A percentile compares a stretch with the other conserved stretches of the same genome.
phyloP scores from a whole-genome alignment of 2,113 vertebrate genomes.

The Trematomus loennbergii region DNA sequence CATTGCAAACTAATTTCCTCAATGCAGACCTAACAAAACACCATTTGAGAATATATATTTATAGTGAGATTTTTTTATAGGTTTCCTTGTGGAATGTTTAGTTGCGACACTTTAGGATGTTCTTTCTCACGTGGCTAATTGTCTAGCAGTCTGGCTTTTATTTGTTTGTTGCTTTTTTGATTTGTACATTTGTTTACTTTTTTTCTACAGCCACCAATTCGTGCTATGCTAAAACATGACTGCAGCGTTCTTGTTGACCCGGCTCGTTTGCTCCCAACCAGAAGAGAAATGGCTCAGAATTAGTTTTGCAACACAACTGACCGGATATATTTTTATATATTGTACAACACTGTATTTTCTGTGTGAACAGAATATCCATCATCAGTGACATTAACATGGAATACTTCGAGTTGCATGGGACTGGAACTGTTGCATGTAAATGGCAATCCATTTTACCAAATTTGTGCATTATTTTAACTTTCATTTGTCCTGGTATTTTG shows the following conservation, averaged over 20 bases:
- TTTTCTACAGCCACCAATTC: constrained; percentile 46
- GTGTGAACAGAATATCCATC: constrained; percentile 61
- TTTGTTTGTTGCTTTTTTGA: constrained; percentile 44
- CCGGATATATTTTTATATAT: constrained; percentile 73
- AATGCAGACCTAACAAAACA: constrained; percentile 69
- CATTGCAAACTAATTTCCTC: constrained; percentile 74
- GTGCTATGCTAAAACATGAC: constrained; percentile 48
- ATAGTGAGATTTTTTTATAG: constrained; percentile 76
- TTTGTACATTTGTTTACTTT: constrained; percentile 48
- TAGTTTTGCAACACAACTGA: constrained; percentile 54
- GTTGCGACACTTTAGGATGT: constrained; percentile 77
- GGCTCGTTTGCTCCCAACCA: constrained; percentile 51
- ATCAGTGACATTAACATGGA: constrained; percentile 62
- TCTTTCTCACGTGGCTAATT: constrained; percentile 76
- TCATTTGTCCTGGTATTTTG: constrained; percentile 62
- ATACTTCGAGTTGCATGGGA: constrained; percentile 76
- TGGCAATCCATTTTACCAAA: constrained; percentile 68
- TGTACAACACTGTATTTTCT: constrained; percentile 70
- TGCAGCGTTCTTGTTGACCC: constrained; percentile 19
- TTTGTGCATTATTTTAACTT: constrained; percentile 76
- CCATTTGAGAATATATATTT: constrained; percentile 82
- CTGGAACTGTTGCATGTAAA: constrained; percentile 83
- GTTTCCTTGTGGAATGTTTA: constrained; percentile 77
- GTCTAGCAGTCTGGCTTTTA: constrained; percentile 72
- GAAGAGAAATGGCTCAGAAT: constrained; percentile 66